Evolutionary conservation across 2,113 vertebrate genomes (phyloP).

Genomic region (Notarius quadriscutis): DNA sequence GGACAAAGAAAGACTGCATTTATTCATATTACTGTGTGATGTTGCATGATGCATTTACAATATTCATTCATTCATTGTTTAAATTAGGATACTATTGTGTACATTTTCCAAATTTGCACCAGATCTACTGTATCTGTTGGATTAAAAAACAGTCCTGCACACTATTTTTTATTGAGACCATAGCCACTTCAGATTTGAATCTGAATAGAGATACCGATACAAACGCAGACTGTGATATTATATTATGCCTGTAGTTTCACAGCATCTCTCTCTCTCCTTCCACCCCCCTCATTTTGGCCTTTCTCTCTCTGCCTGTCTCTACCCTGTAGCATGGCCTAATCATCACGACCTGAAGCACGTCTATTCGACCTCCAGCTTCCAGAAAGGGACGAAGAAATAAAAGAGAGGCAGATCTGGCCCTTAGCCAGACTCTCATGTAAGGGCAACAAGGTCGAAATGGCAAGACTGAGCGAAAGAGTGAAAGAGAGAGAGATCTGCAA

Average conservation of each 20-base stretch:
- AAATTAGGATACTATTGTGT: background rate
- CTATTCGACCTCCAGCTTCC: slow-evolving; percentile 68
- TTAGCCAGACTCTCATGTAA: slow-evolving; percentile 24
- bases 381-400: slow-evolving; percentile 45
- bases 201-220: background rate
- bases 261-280: slow-evolving; percentile 4
- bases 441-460: slow-evolving; percentile 40
- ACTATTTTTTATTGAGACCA: background rate
- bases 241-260: background rate
- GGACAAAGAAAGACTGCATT: too few species aligned
- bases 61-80: background rate
- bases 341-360: slow-evolving; percentile 59
- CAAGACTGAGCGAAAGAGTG: slow-evolving; percentile 55
- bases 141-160: background rate
- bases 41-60: too few species aligned
- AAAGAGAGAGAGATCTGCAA: slow-evolving; percentile 73
- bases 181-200: background rate
- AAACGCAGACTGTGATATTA: background rate
- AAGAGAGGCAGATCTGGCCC: slow-evolving; percentile 46
- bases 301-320: slow-evolving; percentile 41
- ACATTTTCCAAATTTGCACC: too few species aligned
- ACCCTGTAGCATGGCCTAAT: slow-evolving; percentile 57
- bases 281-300: background rate
- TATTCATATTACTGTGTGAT: too few species aligned
- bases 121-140: background rate